phyloP scores from a whole-genome alignment of 2,888 invertebrate species.

The Ctena decussata region DNA sequence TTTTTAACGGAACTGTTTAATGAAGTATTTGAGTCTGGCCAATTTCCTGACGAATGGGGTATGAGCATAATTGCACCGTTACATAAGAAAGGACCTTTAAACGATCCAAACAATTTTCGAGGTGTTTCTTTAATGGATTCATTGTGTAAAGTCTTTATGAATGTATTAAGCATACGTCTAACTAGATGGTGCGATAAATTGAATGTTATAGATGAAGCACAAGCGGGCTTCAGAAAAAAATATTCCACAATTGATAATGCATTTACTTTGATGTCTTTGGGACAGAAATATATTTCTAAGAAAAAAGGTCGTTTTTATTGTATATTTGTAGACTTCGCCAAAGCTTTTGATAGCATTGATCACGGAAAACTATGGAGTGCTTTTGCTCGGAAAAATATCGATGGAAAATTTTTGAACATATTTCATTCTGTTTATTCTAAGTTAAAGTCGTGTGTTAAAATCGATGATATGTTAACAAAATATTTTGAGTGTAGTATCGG shows the following conservation, averaged over 20 bases:
- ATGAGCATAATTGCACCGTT: background rate
- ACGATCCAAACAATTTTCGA: background rate
- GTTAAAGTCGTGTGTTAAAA: background rate
- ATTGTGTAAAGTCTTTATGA: background rate
- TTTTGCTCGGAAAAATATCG: background rate
- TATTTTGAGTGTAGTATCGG: conserved; percentile 11
- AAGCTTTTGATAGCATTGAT: background rate
- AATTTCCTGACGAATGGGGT: background rate
- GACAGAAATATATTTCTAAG: background rate
- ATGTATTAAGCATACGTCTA: background rate
- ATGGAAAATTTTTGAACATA: background rate
- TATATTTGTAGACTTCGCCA: background rate
- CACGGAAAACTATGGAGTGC: background rate
- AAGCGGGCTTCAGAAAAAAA: background rate
- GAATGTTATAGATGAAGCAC: background rate
- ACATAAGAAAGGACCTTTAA: background rate
- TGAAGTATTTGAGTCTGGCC: background rate
- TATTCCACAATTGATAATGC: background rate
- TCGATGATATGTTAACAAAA: background rate
- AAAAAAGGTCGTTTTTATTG: background rate
- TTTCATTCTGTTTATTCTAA: background rate
- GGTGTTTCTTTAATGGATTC: background rate
- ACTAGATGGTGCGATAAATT: background rate
- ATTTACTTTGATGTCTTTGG: background rate
- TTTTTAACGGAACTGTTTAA: background rate